Base-by-base conservation (phyloP, 2,888 invertebrate species). In the Agriopis aurantiaria region DNA sequence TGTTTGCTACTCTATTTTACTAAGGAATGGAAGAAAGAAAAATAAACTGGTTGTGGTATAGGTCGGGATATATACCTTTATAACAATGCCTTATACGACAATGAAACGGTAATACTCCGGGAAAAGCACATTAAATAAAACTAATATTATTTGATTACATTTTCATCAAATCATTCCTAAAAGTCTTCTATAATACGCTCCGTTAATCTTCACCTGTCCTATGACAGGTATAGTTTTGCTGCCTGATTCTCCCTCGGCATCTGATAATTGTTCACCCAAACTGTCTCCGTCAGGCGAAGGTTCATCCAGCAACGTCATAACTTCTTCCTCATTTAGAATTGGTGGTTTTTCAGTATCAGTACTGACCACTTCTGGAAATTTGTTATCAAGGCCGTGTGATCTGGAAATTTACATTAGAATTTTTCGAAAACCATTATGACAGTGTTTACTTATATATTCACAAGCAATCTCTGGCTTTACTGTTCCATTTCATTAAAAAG, bases 281-380 rank as follows among this genome's bases (percentile, higher is more conserved):
- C 88, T 82, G 67, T 90, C 90, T 1, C 90, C 90, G 45, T 91
- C 90, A 11, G 87, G 83, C 8, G 80, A 77, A 0, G 89, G 89
- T 0, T 80, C 82, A 8, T 81, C 66, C 0, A 89, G 43, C 1
- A 89, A 69, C 1, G 77, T 70, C 6, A 82, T 71, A 0, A 83
- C 88, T 73, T 86, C 81, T 1, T 73, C 59, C 52, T 83, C 82
- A 12, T 79, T 67, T 4, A 81, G 69, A 2, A 72, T 17, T 0
- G 61, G 53, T 58, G 56, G 41, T 7, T 73, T 65, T 23, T 55
- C 40, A 5, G 40, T 40, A 9, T 46, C 17, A 11, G 12, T 12
- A 43, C 7, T 5, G 12, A 3, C 3, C 5, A 23, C 14, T 51
- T 43, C 12, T 33, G 12, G 33, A 52, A 23, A 1, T 14, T 49